Conservation (phyloP, 2,797 vertebrate species). For the Thunnus albacares region DNA sequence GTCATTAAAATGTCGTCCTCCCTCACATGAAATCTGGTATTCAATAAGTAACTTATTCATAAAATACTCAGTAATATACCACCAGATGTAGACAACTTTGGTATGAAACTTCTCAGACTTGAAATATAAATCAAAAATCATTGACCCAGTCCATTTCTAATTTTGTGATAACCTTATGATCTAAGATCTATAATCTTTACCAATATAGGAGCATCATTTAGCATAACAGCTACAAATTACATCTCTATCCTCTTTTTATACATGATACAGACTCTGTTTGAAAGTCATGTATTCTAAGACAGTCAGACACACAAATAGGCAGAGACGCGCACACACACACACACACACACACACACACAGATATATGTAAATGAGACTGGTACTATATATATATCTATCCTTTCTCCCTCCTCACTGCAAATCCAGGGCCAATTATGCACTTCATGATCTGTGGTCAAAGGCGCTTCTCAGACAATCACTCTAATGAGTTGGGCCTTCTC, state of each 20-base stretch:
- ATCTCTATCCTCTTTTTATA: constrained; percentile 19
- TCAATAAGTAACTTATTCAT: constrained; percentile 23
- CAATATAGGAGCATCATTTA: constrained; percentile 11
- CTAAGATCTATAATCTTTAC: neutral
- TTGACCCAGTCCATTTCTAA: constrained; percentile 14
- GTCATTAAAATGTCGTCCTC: constrained; percentile 39
- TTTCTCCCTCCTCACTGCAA: constrained; percentile 46
- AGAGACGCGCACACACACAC: constrained; percentile 15
- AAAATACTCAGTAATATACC: constrained; percentile 31
- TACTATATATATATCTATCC: neutral
- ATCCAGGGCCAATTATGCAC: constrained; percentile 77
- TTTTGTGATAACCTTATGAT: constrained; percentile 10
- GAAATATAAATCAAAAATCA: constrained; percentile 37
- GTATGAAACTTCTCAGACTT: constrained; percentile 20
- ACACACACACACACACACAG: constrained; percentile 2
- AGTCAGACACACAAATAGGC: constrained; percentile 4
- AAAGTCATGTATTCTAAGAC: constrained; percentile 4
- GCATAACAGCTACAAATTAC: neutral
- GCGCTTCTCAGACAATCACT: constrained; percentile 78
- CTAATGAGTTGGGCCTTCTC: constrained; percentile 79
- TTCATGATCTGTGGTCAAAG: constrained; percentile 79
- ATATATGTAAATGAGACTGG: neutral
- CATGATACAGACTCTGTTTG: constrained; percentile 7
- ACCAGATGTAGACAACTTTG: constrained; percentile 19
- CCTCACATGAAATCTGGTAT: constrained; percentile 23